These are phyloP conservation scores for Germaria angustata DNA, from an alignment of 2,888 invertebrate species.

Conservation along the genomic window DNA sequence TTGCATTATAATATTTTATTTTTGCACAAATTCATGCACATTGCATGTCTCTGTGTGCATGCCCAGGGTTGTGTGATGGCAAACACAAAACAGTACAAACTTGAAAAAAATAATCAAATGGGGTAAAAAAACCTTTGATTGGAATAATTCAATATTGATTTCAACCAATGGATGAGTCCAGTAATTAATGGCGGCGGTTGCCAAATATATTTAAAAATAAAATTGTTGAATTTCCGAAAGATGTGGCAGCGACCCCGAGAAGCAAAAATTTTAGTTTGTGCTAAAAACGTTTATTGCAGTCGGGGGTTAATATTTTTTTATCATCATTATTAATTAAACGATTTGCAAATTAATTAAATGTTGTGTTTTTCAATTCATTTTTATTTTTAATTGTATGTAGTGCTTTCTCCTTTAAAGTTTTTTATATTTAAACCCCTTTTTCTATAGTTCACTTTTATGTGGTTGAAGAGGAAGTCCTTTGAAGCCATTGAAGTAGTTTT, in stretches of 20 bases:
- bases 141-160: conserved; percentile 67
- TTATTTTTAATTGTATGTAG: neutral
- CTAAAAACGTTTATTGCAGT: conserved; percentile 4
- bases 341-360: conserved; percentile 64
- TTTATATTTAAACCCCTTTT: neutral
- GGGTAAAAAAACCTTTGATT: conserved; percentile 54
- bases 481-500: conserved; percentile 45
- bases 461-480: conserved; percentile 58
- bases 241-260: neutral
- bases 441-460: neutral
- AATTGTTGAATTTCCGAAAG: conserved; percentile 15
- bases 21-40: conserved; percentile 18
- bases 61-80: conserved; percentile 32
- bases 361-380: conserved; percentile 16
- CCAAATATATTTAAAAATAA: conserved; percentile 51
- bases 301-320: conserved; percentile 45
- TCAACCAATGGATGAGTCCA: conserved; percentile 60
- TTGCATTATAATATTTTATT: conserved; percentile 15
- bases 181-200: conserved; percentile 65
- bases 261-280: neutral
- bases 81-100: conserved; percentile 26
- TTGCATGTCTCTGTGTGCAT: neutral
- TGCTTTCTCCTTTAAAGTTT: neutral
- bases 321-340: conserved; percentile 61
- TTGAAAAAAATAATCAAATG: neutral